Evolutionary conservation across 2,797 vertebrate species (phyloP).

Genomic region (Propithecus deckenii): DNA sequence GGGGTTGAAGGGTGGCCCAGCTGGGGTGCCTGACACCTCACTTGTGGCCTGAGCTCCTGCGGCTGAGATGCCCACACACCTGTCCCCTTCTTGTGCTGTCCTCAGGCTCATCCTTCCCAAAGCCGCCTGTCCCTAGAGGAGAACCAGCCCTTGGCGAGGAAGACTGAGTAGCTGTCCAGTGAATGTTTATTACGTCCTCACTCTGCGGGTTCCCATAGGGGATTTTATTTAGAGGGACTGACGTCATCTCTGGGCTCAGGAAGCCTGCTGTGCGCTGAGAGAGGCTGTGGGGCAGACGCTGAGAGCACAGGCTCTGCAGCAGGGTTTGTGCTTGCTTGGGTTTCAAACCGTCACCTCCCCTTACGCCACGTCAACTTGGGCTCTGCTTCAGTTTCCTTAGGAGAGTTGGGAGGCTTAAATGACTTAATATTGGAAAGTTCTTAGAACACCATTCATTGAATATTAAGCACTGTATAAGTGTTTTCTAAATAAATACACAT

Average conservation of each 20-base stretch:
- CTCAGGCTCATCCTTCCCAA: neutral
- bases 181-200: neutral
- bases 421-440: neutral
- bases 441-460: neutral
- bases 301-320: neutral
- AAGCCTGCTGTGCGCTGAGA: neutral
- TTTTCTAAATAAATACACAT: neutral
- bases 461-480: neutral
- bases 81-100: neutral
- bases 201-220: neutral
- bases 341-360: neutral
- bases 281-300: rapidly evolving
- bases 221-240: neutral
- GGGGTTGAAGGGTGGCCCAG: neutral
- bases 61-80: rapidly evolving
- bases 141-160: neutral
- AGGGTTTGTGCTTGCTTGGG: neutral
- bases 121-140: neutral
- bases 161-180: rapidly evolving
- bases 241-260: rapidly evolving
- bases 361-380: neutral
- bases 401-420: neutral
- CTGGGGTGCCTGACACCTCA: rapidly evolving
- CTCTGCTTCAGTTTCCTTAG: neutral
- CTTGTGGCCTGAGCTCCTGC: rapidly evolving